Evolutionary conservation across 2,888 invertebrate genomes (phyloP), one percentile per base, ranked within the genome.

Genomic region (Matsumyia berberina): DNA sequence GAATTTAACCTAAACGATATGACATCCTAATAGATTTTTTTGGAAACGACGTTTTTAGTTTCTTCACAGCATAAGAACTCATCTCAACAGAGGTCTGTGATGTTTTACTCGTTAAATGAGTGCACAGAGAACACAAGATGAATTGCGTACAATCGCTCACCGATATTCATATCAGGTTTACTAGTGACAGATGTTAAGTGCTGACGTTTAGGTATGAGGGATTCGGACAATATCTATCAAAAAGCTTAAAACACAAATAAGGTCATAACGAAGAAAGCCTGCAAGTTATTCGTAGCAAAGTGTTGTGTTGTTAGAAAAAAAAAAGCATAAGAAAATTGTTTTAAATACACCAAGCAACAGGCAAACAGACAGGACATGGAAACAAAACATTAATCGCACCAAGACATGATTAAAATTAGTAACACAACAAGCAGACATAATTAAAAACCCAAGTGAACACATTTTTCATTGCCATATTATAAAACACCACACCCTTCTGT

Each of bases 401-500:
- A 70, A 46, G 19, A 31, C 33, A 70, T 17, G 17, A 57, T 12
- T 24, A 3, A 17, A 15, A 12, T 49, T 33, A 57, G 37, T 35
- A 12, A 70, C 44, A 57, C 24, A 46, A 55, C 42, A 60, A 55
- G 37, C 37, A 6, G 11, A 39, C 8, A 24, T 12, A 19, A n/a
- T n/a, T n/a, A n/a, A n/a, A 19, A 8, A 62, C 42, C 72, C 24
- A 37, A 62, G 53, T 15, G 5, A 69, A 15, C 42, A 31, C 19
- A 9, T 33, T 24, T 44, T 46, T 37, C 6, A 46, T 58, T 70
- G 55, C 19, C 15, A 33, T 31, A 46, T 46, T 55, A 78, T 46
- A 60, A 69, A 80, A 60, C 57, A 86, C 80, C 92, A 90, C 91
- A 92, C 92, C 92, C 92, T 92, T 92, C 88, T 92, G 91, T 87